phyloP scores from a whole-genome alignment of 2,113 vertebrate genomes.

The Orthochromis indermauri region DNA sequence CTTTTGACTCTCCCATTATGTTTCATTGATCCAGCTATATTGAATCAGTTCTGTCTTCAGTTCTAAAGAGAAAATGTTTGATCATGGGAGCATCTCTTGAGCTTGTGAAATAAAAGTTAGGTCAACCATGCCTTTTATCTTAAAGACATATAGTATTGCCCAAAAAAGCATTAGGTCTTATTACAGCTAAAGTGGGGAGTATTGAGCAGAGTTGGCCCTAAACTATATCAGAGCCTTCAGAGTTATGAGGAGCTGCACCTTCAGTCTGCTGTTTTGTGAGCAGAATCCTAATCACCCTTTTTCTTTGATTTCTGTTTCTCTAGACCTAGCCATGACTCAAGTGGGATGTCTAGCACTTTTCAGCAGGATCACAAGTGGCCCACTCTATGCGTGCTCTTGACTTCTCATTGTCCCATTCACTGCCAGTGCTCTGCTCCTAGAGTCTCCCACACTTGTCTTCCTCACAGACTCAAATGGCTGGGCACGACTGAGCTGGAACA shows the following conservation, averaged over 20 bases:
- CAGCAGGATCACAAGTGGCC: conserved; percentile 1
- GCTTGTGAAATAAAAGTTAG: not conserved
- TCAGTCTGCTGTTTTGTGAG: not conserved
- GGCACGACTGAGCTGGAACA: conserved; percentile 14
- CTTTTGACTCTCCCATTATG: not conserved
- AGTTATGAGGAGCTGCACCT: not conserved
- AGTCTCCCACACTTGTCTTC: not conserved
- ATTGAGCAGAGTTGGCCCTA: not conserved
- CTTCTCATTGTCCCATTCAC: conserved; percentile 21
- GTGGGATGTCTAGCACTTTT: not conserved
- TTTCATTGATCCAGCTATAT: not conserved
- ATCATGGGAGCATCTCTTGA: not conserved
- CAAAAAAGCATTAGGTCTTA: not conserved
- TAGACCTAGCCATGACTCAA: not conserved
- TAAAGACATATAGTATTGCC: not conserved
- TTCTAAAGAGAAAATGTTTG: not conserved
- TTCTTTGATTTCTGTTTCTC: not conserved
- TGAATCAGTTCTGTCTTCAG: not conserved
- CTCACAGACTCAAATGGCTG: conserved; percentile 3
- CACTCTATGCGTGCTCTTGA: conserved; percentile 33
- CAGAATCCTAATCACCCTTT: not conserved
- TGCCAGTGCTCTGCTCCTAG: not conserved
- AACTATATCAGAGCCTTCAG: not conserved
- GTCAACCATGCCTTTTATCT: not conserved
- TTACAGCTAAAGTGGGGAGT: not conserved